Evolutionary conservation across 2,888 invertebrate species (phyloP), one percentile per base, ranked within the genome.

Genomic region (Pegoplata infirma): DNA sequence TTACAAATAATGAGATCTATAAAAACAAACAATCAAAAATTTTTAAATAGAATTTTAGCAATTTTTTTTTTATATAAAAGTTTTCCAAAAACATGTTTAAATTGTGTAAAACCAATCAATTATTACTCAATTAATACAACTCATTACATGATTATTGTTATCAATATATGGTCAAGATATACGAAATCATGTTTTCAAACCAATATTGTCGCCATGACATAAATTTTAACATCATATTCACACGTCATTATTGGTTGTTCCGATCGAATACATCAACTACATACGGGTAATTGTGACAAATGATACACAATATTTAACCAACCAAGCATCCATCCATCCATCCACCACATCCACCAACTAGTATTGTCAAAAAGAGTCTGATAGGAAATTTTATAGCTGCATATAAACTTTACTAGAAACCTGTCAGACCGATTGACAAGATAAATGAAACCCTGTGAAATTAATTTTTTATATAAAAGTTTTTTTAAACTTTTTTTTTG

Each of bases 1-100:
- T 84, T 46, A 75, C 64, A 80, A 83, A 83, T 64, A 87, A 32
- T n/a, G 76, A 80, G 19, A 88, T 82, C 87, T 86, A 36, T 5
- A 12, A 23, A 56, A 16, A n/a, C n/a, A n/a, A 47, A 36, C 10
- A 19, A 12, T 10, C 12, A 16, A 40, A 28, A 14, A 64, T 69
- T 47, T 44, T 46, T 8, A 46, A 74, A 51, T 16, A 55, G 12
- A 19, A 10, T 32, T 56, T n/a, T n/a, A n/a, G n/a, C n/a, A n/a
- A n/a, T n/a, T n/a, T n/a, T n/a, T n/a, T n/a, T n/a, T 5, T 64
- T 17, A 4, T n/a, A 44, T 14, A 6, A 49, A 8, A 28, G 28
- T 8, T 28, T 7, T 28, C 28, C 8, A 32, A 32, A 10, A 32
- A 2, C 25, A 19, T 23, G 17, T 25, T 53, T 23, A 23, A 2